Conservation (phyloP, 2,797 vertebrate genomes). For the Acridotheres tristis region DNA sequence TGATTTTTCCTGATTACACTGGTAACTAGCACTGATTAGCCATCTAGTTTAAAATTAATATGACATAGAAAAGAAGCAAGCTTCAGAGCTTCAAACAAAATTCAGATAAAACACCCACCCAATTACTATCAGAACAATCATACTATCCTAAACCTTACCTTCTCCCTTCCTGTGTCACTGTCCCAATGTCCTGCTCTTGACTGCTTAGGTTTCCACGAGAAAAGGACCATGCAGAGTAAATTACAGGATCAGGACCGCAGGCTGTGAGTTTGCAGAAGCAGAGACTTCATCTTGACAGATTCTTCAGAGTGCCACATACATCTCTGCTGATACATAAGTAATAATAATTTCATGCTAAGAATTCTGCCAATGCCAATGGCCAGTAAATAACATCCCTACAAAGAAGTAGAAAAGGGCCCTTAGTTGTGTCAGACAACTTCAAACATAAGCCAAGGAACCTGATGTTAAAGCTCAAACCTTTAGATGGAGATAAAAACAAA, state of each 20-base stretch:
- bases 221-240: slow-evolving; percentile 32
- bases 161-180: slow-evolving; percentile 25
- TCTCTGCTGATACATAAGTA: slow-evolving; percentile 62
- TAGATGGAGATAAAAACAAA: not conserved
- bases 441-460: not conserved
- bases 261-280: slow-evolving; percentile 29
- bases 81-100: not conserved
- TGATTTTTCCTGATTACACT: not conserved
- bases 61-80: not conserved
- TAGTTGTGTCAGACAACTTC: not conserved
- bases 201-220: slow-evolving; percentile 46
- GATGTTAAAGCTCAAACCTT: not conserved
- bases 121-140: not conserved
- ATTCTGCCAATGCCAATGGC: slow-evolving; percentile 17
- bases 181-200: slow-evolving; percentile 41
- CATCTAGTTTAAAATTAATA: not conserved
- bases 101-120: not conserved
- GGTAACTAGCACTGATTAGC: not conserved
- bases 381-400: not conserved
- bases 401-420: not conserved
- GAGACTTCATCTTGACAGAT: slow-evolving; percentile 41
- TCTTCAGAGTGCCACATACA: slow-evolving; percentile 47
- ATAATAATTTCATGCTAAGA: slow-evolving; percentile 59
- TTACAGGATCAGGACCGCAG: not conserved
- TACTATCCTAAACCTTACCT: slow-evolving; percentile 51